Evolutionary conservation across 2,113 vertebrate species (phyloP).

Genomic region (Silurus meridionalis): DNA sequence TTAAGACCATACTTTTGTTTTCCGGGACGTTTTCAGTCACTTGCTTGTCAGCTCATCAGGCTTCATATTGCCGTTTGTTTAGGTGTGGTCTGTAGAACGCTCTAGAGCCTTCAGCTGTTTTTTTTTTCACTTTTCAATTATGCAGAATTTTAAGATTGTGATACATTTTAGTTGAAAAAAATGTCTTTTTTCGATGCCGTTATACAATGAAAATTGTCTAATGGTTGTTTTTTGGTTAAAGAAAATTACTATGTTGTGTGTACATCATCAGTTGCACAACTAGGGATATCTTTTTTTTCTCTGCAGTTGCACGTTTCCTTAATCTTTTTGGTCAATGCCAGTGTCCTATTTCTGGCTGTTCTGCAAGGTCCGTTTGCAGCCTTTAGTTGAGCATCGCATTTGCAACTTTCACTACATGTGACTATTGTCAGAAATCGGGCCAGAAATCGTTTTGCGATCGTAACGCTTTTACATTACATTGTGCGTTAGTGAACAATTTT

Average conservation of each 20-base stretch:
- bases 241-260: neutral
- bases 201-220: neutral
- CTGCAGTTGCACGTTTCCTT: neutral
- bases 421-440: neutral
- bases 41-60: neutral
- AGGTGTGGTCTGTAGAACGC: neutral
- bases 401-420: neutral
- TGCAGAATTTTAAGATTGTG: neutral
- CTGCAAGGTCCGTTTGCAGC: neutral
- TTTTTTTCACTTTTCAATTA: neutral
- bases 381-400: neutral
- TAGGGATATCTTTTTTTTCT: neutral
- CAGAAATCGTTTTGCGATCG: neutral
- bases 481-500: too few species aligned
- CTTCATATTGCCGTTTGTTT: neutral
- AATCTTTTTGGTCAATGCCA: neutral
- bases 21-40: neutral
- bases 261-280: neutral
- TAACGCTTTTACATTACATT: too few species aligned
- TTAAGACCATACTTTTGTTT: neutral
- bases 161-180: neutral
- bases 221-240: neutral
- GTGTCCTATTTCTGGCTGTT: neutral
- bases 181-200: neutral
- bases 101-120: neutral